phyloP scores from a whole-genome alignment of 1,140 invertebrate species.

The Panagrolaimus sp. region DNA sequence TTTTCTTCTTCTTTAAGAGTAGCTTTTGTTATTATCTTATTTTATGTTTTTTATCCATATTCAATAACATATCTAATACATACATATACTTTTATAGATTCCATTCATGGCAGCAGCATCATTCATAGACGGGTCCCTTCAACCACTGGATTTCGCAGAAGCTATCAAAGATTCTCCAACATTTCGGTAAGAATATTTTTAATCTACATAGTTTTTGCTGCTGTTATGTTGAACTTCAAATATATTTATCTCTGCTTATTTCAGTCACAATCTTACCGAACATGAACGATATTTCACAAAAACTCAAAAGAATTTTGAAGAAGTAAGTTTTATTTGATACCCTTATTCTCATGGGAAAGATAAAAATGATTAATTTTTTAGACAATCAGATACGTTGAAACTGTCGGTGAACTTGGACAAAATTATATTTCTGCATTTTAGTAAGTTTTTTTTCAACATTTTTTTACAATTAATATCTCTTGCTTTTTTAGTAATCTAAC shows the following conservation, averaged over 20 bases:
- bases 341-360: neutral
- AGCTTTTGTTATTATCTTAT: no score
- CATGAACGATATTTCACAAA: constrained; percentile 40
- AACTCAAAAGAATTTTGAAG: constrained; percentile 43
- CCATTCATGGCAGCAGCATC: no score
- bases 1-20: no score
- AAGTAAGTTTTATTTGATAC: constrained; percentile 27
- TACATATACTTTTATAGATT: no score
- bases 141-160: constrained; percentile 28
- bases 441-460: constrained; percentile 30
- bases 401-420: constrained; percentile 37
- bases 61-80: no score
- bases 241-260: neutral
- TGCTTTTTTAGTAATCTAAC: constrained; percentile 45
- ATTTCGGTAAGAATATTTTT: constrained; percentile 31
- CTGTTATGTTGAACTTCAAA: neutral
- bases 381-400: constrained; percentile 30
- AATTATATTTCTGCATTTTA: constrained; percentile 41
- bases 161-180: constrained; percentile 39
- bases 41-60: no score
- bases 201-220: no score
- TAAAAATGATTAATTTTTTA: constrained; percentile 18
- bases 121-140: neutral
- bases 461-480: neutral
- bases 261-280: constrained; percentile 8